Base-by-base conservation (phyloP, 2,797 vertebrate genomes). In the Dendrocincla tyrannina region DNA sequence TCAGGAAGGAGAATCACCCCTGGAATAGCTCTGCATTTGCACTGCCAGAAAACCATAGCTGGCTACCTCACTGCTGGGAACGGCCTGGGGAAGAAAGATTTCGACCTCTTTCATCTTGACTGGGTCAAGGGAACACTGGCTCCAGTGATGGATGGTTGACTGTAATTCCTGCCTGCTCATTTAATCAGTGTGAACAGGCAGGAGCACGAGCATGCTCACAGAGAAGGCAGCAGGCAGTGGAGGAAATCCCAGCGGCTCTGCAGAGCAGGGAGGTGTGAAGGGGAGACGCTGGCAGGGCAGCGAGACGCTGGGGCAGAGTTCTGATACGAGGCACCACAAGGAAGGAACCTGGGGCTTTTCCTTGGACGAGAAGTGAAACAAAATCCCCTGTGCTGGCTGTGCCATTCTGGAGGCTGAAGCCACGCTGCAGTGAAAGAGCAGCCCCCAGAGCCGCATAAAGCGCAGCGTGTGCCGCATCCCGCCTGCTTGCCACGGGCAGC, bases 111-210 rank as follows among this genome's bases (percentile, higher is more conserved):
- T 68, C 66, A 78, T 84, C 62, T 73, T 88, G 89, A 2, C 55
- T 81, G 85, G 89, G 91, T 94, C 88, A 93, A 84, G 63, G 32
- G 91, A 93, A 50, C 53, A 14, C 58, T 78, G 82, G 56, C 88
- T 91, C 4, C 1, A 0, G 69, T 93, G 91, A 96, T 88, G 93
- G 94, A 94, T 91, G 82, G 82, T 33, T 88, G 91, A 80, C 83
- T 96, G 88, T 93, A 90, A 93, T 72, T 95, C 91, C 89, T 86
- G 78, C 89, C 94, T 82, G 75, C 88, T 84, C 91, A 81, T 94
- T 96, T 91, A 66, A 95, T 94, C 91, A 85, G 67, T 0, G 2
- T 19, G 76, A 90, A 13, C 72, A 90, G 87, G 64, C 67, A 69
- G 68, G 60, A 88, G 74, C 55, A 37, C 0, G 8, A 75, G 82